Conservation (phyloP, 2,888 invertebrate species). For the Xanthia icteritia region DNA sequence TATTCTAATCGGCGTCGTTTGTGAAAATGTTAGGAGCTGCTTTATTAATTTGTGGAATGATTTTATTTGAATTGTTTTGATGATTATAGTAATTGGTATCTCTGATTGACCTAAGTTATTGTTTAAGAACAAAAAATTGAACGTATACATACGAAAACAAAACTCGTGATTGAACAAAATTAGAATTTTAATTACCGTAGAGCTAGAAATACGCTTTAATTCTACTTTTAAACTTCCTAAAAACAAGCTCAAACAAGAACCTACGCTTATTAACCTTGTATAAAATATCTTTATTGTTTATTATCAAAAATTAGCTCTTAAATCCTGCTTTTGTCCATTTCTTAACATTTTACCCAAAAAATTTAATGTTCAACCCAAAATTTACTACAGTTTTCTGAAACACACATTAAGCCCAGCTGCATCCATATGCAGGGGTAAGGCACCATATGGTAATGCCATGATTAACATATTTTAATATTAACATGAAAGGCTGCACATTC, state of each 20-base stretch:
- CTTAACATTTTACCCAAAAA: background rate
- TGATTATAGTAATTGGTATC: background rate
- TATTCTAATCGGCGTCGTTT: conserved; percentile 40
- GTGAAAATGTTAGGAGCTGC: conserved; percentile 3
- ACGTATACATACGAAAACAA: background rate
- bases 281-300: background rate
- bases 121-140: background rate
- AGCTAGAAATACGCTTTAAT: background rate
- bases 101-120: background rate
- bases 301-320: background rate
- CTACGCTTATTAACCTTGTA: conserved; percentile 3
- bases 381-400: conserved; percentile 19
- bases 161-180: background rate
- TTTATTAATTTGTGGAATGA: conserved; percentile 14
- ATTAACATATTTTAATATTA: conserved; percentile 88
- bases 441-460: conserved; percentile 80
- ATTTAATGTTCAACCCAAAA: background rate
- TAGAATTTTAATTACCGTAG: background rate
- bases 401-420: conserved; percentile 67
- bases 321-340: background rate
- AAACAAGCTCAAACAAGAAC: background rate
- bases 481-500: conserved; percentile 75
- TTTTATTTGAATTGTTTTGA: background rate
- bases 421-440: conserved; percentile 74
- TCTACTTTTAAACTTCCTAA: background rate